Conservation (phyloP, 2,113 vertebrate genomes). For the Protomyctophum bolini region DNA sequence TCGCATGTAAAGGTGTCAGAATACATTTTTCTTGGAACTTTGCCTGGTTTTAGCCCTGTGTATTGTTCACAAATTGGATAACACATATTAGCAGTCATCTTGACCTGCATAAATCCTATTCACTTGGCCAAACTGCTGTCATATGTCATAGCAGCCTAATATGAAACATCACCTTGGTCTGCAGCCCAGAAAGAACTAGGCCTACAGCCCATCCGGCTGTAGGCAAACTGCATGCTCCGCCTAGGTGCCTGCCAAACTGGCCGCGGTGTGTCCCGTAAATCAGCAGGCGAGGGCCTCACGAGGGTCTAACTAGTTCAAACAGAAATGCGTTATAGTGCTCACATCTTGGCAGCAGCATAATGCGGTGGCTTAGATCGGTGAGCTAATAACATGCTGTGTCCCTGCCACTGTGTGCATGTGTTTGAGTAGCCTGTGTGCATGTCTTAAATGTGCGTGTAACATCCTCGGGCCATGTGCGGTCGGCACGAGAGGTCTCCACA, state of each 20-base stretch:
- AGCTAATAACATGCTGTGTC: constrained; percentile 3
- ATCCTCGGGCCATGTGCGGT: constrained; percentile 25
- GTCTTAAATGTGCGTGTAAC: constrained; percentile 31
- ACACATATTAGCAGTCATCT: constrained; percentile 21
- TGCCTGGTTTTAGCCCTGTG: neutral
- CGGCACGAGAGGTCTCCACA: constrained; percentile 26
- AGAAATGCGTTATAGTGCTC: constrained; percentile 4
- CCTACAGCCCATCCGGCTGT: constrained; percentile 26
- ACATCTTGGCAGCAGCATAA: constrained; percentile 28
- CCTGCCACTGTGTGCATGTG: neutral
- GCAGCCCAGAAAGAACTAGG: constrained; percentile 29
- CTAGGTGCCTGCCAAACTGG: constrained; percentile 48
- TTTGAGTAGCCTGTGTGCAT: neutral
- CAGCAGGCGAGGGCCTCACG: constrained; percentile 39
- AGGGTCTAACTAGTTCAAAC: constrained; percentile 39
- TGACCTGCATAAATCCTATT: constrained; percentile 31
- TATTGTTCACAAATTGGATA: constrained; percentile 15
- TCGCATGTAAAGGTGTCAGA: no score
- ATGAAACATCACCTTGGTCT: constrained; percentile 41
- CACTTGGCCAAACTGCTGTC: constrained; percentile 26
- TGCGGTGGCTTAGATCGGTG: constrained; percentile 16
- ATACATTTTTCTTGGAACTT: neutral
- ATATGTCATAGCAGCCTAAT: constrained; percentile 1
- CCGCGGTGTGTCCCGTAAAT: constrained; percentile 42
- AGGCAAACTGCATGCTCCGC: constrained; percentile 22